Conservation (phyloP, 2,113 vertebrate genomes). For the Cynocephalus volans region DNA sequence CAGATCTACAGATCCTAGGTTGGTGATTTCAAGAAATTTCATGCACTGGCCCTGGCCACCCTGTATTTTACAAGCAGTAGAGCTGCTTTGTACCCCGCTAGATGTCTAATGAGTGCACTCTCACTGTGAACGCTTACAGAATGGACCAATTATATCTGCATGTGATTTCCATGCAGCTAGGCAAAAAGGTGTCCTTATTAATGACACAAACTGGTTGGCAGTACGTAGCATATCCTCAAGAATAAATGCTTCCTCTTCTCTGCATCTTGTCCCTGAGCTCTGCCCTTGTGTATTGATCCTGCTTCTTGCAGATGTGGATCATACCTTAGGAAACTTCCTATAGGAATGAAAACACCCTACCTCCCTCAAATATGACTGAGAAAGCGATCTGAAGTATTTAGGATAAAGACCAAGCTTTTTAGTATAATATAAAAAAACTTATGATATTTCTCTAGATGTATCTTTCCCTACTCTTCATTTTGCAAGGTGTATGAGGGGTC, state of each 20-base stretch:
- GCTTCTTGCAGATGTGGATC: neutral
- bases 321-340: neutral
- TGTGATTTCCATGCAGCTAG: neutral
- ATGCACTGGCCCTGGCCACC: constrained; percentile 72
- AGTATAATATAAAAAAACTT: neutral
- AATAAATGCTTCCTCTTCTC: too few relatives aligned
- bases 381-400: too few relatives aligned
- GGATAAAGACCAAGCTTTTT: neutral
- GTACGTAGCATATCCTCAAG: too few relatives aligned
- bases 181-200: too few relatives aligned
- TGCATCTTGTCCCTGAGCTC: too few relatives aligned
- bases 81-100: neutral
- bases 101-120: neutral
- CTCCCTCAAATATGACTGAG: neutral
- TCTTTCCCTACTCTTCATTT: neutral
- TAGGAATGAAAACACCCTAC: neutral
- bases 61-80: neutral
- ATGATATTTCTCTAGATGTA: neutral
- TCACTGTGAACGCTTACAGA: neutral
- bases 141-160: accelerated
- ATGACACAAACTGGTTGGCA: neutral
- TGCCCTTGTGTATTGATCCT: neutral
- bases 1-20: neutral
- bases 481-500: too few relatives aligned
- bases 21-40: constrained; percentile 81